Percentiles rank a stretch among this genome's conserved stretches.
Evolutionary conservation across 2,888 invertebrate species (phyloP).

Genomic region (Adelognathus sp.): DNA sequence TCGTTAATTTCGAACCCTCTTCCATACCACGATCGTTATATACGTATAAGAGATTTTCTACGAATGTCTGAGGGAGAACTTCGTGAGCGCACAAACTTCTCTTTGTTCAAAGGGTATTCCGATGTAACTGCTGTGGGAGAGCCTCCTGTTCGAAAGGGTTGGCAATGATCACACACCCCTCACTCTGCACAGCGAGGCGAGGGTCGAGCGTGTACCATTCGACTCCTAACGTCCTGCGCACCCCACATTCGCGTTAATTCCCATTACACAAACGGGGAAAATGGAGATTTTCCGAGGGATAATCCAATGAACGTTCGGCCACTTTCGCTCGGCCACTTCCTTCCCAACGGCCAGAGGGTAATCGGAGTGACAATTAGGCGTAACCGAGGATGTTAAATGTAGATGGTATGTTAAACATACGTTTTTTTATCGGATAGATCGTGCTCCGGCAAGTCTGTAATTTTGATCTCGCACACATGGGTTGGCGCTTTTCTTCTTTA

Average conservation of each 20-base stretch:
- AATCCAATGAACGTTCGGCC: slow-evolving; percentile 55
- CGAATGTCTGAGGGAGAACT: background rate
- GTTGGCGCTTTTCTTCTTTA: background rate
- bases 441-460: background rate
- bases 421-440: background rate
- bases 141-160: slow-evolving; percentile 32
- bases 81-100: background rate
- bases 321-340: slow-evolving; percentile 7
- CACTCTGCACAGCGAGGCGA: slow-evolving; percentile 5
- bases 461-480: slow-evolving; percentile 7
- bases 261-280: slow-evolving; percentile 59
- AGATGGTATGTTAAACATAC: background rate
- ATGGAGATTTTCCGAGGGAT: slow-evolving; percentile 53
- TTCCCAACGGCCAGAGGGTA: slow-evolving; percentile 18
- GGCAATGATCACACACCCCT: slow-evolving; percentile 10
- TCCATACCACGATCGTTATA: background rate
- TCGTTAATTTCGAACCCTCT: background rate
- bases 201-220: slow-evolving; percentile 11
- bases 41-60: slow-evolving; percentile 14
- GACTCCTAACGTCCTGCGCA: slow-evolving; percentile 4
- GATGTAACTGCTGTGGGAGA: background rate
- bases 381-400: slow-evolving; percentile 2
- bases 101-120: slow-evolving; percentile 39
- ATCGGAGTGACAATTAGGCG: slow-evolving; percentile 37
- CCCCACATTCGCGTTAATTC: slow-evolving; percentile 47